These are phyloP conservation scores for Pheosia tremula DNA, from an alignment of 2,888 invertebrate species.

Conservation along the genomic window DNA sequence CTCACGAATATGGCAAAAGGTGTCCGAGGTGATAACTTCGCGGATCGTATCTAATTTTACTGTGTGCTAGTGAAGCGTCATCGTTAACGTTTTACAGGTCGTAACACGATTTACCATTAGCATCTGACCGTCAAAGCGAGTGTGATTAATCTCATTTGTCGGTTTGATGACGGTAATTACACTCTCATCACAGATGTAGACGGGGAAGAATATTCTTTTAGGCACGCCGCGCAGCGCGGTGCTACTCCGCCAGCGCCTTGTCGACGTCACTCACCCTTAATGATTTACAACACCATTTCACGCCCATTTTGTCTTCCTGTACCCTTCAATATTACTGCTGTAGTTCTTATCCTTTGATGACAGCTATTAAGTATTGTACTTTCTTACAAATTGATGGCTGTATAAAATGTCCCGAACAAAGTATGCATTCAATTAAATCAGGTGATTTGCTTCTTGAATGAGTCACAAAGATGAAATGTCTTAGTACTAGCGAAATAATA, in stretches of 20 bases:
- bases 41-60: slow-evolving; percentile 47
- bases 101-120: slow-evolving; percentile 68
- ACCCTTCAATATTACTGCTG: not conserved
- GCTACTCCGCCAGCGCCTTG: slow-evolving; percentile 25
- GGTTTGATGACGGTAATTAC: slow-evolving; percentile 68
- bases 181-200: slow-evolving; percentile 54
- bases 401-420: slow-evolving; percentile 20
- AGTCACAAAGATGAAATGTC: slow-evolving; percentile 28
- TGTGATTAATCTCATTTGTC: slow-evolving; percentile 77
- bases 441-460: slow-evolving; percentile 16
- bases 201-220: slow-evolving; percentile 30
- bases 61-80: slow-evolving; percentile 42
- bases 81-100: slow-evolving; percentile 54
- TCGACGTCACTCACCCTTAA: slow-evolving; percentile 55
- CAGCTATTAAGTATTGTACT: not conserved
- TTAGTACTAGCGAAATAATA: slow-evolving; percentile 37
- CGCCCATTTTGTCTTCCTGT: not conserved
- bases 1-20: slow-evolving; percentile 16
- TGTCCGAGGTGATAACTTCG: slow-evolving; percentile 26
- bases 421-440: slow-evolving; percentile 30
- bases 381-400: slow-evolving; percentile 19
- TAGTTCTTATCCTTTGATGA: not conserved
- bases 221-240: slow-evolving; percentile 12
- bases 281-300: slow-evolving; percentile 47
- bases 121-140: slow-evolving; percentile 69